Conservation (phyloP, 2,113 vertebrate genomes). For the Labeo rohita region DNA sequence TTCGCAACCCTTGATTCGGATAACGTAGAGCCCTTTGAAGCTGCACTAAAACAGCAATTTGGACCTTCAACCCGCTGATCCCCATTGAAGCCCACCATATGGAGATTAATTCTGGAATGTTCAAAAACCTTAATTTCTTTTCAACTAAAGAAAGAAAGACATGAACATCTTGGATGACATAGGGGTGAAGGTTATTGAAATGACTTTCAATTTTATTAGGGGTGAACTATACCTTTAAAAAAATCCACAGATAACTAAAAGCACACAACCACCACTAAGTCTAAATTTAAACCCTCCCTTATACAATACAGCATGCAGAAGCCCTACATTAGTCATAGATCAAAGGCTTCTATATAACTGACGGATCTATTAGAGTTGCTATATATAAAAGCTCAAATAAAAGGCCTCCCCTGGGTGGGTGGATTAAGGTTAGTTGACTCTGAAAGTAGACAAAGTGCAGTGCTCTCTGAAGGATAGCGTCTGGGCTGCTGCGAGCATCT, state of each 20-base stretch:
- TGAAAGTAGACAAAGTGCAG: conserved; percentile 13
- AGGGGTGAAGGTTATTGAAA: no score
- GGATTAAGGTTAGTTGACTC: conserved; percentile 36
- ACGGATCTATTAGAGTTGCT: background rate
- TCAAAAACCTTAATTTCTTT: no score
- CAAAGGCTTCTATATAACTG: conserved; percentile 19
- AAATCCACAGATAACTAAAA: background rate
- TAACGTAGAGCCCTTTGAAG: no score
- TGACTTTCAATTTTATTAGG: no score
- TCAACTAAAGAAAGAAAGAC: no score
- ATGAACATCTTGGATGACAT: no score
- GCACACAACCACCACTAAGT: background rate
- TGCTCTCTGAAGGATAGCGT: conserved; percentile 3
- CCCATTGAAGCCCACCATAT: no score
- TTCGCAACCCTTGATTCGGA: no score
- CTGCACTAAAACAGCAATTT: no score
- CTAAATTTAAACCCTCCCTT: background rate
- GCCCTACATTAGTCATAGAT: conserved; percentile 17
- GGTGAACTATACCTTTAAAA: background rate
- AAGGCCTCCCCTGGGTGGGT: conserved; percentile 26
- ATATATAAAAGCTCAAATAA: conserved; percentile 33
- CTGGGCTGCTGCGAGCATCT: conserved; percentile 4
- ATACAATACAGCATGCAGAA: background rate
- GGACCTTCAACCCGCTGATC: no score
- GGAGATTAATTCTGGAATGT: no score